Evolutionary conservation across 2,113 vertebrate species (phyloP).

Genomic region (Otocyon megalotis): DNA sequence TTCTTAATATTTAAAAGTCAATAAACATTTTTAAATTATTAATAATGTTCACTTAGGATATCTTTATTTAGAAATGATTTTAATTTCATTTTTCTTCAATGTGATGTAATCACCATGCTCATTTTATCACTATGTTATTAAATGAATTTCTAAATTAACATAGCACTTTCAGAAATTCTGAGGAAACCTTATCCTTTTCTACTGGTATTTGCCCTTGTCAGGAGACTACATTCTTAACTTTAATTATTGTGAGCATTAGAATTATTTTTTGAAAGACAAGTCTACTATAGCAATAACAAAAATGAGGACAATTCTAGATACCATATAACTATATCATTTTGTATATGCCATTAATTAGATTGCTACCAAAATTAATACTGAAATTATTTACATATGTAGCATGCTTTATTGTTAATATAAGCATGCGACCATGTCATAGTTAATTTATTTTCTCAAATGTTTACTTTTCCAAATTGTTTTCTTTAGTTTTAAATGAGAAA

Average conservation of each 20-base stretch:
- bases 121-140: neutral
- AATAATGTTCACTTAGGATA: conserved; percentile 1
- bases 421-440: neutral
- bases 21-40: neutral
- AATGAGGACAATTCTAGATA: conserved; percentile 4
- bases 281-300: neutral
- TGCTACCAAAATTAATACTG: neutral
- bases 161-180: neutral
- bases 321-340: neutral
- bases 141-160: neutral
- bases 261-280: neutral
- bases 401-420: conserved; percentile 23
- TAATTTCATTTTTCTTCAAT: conserved; percentile 38
- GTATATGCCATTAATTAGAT: neutral
- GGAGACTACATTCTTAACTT: neutral
- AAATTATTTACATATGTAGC: neutral
- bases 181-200: conserved; percentile 29
- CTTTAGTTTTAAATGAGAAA: neutral
- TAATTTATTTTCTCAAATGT: conserved; percentile 35
- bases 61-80: neutral
- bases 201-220: neutral
- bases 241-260: neutral
- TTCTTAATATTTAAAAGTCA: conserved; percentile 53
- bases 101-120: neutral
- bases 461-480: neutral